phyloP scores from a whole-genome alignment of 2,888 invertebrate species.

The Chrysina gloriosa region DNA sequence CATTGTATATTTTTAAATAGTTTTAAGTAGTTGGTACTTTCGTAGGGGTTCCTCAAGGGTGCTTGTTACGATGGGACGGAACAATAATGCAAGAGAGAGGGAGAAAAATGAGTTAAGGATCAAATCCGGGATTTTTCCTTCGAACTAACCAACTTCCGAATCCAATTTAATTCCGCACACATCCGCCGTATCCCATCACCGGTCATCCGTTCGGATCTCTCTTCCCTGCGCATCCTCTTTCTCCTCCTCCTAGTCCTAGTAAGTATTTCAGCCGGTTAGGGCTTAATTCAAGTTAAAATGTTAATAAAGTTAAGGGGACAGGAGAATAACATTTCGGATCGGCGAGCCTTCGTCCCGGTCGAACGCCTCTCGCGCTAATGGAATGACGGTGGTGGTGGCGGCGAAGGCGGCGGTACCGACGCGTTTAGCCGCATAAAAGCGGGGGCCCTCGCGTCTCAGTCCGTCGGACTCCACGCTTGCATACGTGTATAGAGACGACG shows the following conservation, averaged over 20 bases:
- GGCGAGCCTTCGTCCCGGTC: background rate
- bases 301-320: constrained; percentile 50
- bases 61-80: too few species aligned
- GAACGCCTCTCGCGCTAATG: constrained; percentile 33
- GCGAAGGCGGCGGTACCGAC: background rate
- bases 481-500: background rate
- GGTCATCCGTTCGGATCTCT: constrained; percentile 9
- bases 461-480: constrained; percentile 36
- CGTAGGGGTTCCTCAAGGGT: too few species aligned
- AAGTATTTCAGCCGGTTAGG: constrained; percentile 41
- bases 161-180: background rate
- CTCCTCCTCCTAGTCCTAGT: constrained; percentile 15
- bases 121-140: too few species aligned
- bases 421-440: constrained; percentile 21
- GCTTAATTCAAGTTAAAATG: constrained; percentile 49
- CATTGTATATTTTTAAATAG: too few species aligned
- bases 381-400: constrained; percentile 13
- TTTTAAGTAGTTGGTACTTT: too few species aligned
- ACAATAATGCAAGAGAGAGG: too few species aligned
- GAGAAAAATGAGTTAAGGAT: too few species aligned
- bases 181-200: constrained; percentile 3
- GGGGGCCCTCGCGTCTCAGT: constrained; percentile 11
- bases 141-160: too few species aligned
- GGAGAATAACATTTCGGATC: constrained; percentile 47
- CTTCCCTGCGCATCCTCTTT: background rate